Base-by-base conservation (phyloP, 2,113 vertebrate genomes). In the Lepisosteus oculatus region DNA sequence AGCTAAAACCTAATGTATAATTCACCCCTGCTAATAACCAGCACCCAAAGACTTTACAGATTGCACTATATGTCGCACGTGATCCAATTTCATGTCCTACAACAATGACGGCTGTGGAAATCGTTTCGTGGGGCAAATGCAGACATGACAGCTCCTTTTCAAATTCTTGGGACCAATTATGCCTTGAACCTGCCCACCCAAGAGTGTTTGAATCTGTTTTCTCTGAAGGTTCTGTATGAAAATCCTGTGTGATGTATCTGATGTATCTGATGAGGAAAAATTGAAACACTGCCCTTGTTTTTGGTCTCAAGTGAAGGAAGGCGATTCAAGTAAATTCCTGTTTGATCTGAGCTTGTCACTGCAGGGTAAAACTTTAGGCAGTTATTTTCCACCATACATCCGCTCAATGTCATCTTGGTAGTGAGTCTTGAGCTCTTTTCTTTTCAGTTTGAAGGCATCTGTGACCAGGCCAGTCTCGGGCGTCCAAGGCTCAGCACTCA, bases 381-480 rank as follows among this genome's bases (percentile, higher is more conserved):
- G 73, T 78, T 89, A 96, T 6, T 86, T 92, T 61, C 90, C 90
- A 0, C 94, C 94, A 0, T 99, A 98, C 95, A 99, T 93, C 61
- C 91, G 89, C 45, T 97, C 93, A 7, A 99, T 99, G 89, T 97
- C 96, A 6, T 75, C 83, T 73, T 93, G 93, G 81, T 98, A 99
- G 81, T 91, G 89, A 0, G 90, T 91, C 8, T 94, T 96, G 3
- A 99, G 94, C 85, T 97, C 95, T 67, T 93, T 95, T 82, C 97
- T 95, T 61, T 97, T 99, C 62, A 99, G 90, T 79, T 99, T 99
- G 91, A 98, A 98, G 0, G 97, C 95, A 15, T 98, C 97, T 2
- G 97, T 99, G 81, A 99, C 97, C 47, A 99, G 87, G 69, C 97
- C 97, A 0, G 90, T 97, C 87, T 99, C 97, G 0, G 97, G 94